Conservation (phyloP, 1,140 invertebrate species). For the Samia ricini region DNA sequence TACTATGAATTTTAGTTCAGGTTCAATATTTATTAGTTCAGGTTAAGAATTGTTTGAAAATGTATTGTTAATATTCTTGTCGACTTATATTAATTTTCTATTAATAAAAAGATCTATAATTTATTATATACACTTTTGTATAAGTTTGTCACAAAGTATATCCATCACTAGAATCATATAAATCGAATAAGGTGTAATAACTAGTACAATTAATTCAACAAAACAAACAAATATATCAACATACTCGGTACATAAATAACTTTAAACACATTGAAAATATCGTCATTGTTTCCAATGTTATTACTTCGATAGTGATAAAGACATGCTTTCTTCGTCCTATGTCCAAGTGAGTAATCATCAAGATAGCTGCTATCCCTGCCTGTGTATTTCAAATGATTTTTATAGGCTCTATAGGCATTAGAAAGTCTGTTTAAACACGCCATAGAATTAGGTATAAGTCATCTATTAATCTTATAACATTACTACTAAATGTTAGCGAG, state of each 20-base stretch:
- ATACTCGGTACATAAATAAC: background rate
- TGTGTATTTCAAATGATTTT: slow-evolving; percentile 47
- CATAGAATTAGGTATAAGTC: slow-evolving; percentile 20
- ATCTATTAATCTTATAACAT: background rate
- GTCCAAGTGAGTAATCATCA: slow-evolving; percentile 51
- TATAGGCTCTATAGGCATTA: slow-evolving; percentile 38
- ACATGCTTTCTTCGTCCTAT: slow-evolving; percentile 37
- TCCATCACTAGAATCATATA: too few relatives aligned
- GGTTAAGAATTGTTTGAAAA: too few relatives aligned
- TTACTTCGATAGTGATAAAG: slow-evolving; percentile 19
- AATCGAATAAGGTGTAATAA: too few relatives aligned
- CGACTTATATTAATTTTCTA: too few relatives aligned
- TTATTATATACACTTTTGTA: too few relatives aligned
- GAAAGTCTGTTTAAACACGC: slow-evolving; percentile 18
- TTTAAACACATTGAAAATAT: background rate
- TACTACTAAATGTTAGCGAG: too few relatives aligned
- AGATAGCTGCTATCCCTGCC: slow-evolving; percentile 55
- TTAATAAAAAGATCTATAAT: too few relatives aligned
- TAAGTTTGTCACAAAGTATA: too few relatives aligned
- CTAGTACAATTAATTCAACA: slow-evolving; percentile 9
- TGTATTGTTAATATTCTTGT: too few relatives aligned
- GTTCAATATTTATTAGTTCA: too few relatives aligned
- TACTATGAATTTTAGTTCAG: too few relatives aligned
- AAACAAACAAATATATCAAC: background rate
- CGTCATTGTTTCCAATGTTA: slow-evolving; percentile 8